Base-by-base conservation (phyloP, 2,113 vertebrate species). In the Anolis sagrei region DNA sequence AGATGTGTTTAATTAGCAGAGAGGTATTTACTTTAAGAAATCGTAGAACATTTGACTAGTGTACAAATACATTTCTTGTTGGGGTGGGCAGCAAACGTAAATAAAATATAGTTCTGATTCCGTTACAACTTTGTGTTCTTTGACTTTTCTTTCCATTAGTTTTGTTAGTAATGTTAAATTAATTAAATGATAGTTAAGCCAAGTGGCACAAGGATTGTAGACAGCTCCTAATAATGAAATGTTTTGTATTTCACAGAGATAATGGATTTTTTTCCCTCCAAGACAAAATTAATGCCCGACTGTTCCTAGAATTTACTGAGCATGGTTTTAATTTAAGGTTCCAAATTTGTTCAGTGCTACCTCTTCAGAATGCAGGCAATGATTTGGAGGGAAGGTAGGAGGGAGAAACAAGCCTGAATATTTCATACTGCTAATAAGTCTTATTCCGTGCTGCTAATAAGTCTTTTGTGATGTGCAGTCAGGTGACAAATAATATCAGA, bases 121-220 rank as follows among this genome's bases (percentile, higher is more conserved):
- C 70, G 89, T 21, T 7, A 7, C 32, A 82, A 51, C 9, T 88
- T 54, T 11, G 62, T 86, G 70, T 84, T 21, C 36, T 86, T 89
- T 90, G 27, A 84, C 29, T 83, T 2, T 85, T 86, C 74, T 69
- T 2, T 75, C 82, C 87, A 79, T 85, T 77, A 79, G 19, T 86
- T 94, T 90, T 90, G 4, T 2, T 80, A n/a, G 5, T 72, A 83
- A 36, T 68, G 54, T 79, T 88, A 83, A 88, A 5, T 81, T 75
- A 78, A 76, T 83, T 91, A 66, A 39, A 84, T 78, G 80, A 70
- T 72, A 14, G 86, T 86, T 92, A 61, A 79, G 87, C 76, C 70
- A 62, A 90, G 61, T 90, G 86, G 32, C 29, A 34, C 11, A 23
- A 77, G 80, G 64, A 23, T 48, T 0, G 0, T 19, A 83, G 49